These are phyloP conservation scores for Catharus fuscescens DNA, from an alignment of 2,113 vertebrate genomes.

Conservation along the genomic window DNA sequence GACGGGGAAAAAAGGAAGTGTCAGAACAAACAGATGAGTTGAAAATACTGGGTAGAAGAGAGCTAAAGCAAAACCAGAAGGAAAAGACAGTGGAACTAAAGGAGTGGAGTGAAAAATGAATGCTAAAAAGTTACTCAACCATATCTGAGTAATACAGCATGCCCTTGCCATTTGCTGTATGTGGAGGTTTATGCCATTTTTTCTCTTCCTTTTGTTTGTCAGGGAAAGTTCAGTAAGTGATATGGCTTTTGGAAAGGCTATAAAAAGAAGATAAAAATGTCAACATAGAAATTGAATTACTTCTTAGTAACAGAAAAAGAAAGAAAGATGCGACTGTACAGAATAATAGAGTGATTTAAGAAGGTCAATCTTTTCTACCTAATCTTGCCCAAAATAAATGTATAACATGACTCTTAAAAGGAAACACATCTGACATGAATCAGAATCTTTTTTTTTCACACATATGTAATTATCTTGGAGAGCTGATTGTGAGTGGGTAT, in stretches of 20 bases:
- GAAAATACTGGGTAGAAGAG: background rate
- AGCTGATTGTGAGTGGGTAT: background rate
- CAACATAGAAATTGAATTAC: background rate
- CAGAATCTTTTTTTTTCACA: slow-evolving; percentile 3
- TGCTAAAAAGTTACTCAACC: background rate
- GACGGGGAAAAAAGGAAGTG: accelerated
- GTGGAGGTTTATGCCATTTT: background rate
- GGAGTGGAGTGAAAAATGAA: background rate
- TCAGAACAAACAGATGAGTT: background rate
- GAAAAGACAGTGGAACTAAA: background rate
- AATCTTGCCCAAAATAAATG: background rate
- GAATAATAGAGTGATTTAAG: background rate
- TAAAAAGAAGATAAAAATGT: slow-evolving; percentile 29
- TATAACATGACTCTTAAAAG: background rate
- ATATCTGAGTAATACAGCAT: background rate
- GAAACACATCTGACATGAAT: background rate
- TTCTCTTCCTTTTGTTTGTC: slow-evolving; percentile 15
- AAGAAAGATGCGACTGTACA: background rate
- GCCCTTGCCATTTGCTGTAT: background rate
- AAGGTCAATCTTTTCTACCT: background rate
- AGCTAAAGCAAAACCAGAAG: background rate
- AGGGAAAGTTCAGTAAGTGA: slow-evolving; percentile 1
- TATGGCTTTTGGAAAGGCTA: background rate
- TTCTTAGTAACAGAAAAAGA: background rate
- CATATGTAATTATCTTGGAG: slow-evolving; percentile 1